Conservation (phyloP, 2,888 invertebrate genomes). For the Napeogenes sylphis region DNA sequence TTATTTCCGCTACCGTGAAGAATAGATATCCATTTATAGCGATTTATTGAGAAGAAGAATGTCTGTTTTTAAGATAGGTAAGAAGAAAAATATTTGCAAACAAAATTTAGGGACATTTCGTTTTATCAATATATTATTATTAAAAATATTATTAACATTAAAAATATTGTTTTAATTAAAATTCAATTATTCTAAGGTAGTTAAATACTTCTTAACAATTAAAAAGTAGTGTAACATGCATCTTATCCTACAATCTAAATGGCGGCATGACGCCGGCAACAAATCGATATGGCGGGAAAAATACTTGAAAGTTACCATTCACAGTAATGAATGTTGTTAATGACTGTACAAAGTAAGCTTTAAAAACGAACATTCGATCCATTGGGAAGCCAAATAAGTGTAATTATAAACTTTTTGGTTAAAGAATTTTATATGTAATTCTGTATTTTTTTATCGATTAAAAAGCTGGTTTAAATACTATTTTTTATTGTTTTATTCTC, state of each 20-base stretch:
- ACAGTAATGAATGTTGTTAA: background rate
- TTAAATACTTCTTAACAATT: conserved; percentile 1
- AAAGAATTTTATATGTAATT: background rate
- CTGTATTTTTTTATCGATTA: too few species aligned
- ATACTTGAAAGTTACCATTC: conserved; percentile 15
- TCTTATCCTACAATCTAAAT: conserved; percentile 23
- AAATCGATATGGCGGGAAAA: conserved; percentile 18
- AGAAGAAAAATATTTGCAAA: too few species aligned
- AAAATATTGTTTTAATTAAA: background rate
- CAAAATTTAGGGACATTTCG: too few species aligned
- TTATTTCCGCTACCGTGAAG: conserved; percentile 22
- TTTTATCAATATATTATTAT: too few species aligned
- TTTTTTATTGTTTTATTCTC: too few species aligned
- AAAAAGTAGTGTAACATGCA: conserved; percentile 11
- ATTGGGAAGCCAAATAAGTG: background rate
- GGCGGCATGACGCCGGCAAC: conserved; percentile 21
- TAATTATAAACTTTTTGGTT: conserved; percentile 2
- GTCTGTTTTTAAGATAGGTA: too few species aligned
- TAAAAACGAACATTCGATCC: background rate
- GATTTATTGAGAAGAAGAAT: conserved; percentile 13
- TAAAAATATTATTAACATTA: too few species aligned
- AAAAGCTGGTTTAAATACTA: too few species aligned
- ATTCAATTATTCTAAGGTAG: background rate
- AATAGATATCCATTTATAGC: conserved; percentile 14
- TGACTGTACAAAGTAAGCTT: background rate